Percentiles rank a stretch among this genome's conserved stretches.
phyloP scores from a whole-genome alignment of 2,888 invertebrate genomes.

The Synanthedon formicaeformis region DNA sequence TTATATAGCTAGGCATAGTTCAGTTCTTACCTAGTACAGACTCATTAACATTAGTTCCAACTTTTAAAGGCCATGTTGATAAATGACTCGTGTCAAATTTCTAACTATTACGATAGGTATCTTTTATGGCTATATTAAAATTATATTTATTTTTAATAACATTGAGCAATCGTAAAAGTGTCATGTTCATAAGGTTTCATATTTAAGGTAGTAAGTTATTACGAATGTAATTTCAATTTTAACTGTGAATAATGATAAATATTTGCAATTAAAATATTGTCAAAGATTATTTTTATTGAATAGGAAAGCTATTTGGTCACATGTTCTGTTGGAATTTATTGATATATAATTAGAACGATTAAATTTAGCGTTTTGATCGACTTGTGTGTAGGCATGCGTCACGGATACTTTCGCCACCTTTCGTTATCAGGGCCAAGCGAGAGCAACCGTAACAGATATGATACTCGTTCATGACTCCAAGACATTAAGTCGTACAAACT shows the following conservation, averaged over 20 bases:
- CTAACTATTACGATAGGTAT: not conserved
- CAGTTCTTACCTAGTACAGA: too few relatives aligned
- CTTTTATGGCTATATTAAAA: not conserved
- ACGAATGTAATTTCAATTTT: too few relatives aligned
- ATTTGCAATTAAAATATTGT: not conserved
- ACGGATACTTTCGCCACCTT: slow-evolving; percentile 59
- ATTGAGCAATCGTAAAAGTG: not conserved
- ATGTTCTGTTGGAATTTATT: not conserved
- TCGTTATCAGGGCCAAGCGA: slow-evolving; percentile 48
- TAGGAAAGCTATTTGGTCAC: too few relatives aligned
- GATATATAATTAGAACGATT: slow-evolving; percentile 12
- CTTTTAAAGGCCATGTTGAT: not conserved
- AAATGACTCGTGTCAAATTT: not conserved
- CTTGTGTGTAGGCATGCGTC: slow-evolving; percentile 28
- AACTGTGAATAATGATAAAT: too few relatives aligned
- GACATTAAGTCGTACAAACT: slow-evolving; percentile 16
- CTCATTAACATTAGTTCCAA: not conserved
- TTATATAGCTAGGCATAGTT: too few relatives aligned
- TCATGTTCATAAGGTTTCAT: not conserved
- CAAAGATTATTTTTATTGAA: not conserved
- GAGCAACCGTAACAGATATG: slow-evolving; percentile 24
- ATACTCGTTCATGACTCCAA: slow-evolving; percentile 13
- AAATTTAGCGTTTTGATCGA: slow-evolving; percentile 28
- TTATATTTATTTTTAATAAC: not conserved
- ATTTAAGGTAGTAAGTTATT: too few relatives aligned